Conservation (phyloP, 2,888 invertebrate species). For the Torymus aiolomorphi region DNA sequence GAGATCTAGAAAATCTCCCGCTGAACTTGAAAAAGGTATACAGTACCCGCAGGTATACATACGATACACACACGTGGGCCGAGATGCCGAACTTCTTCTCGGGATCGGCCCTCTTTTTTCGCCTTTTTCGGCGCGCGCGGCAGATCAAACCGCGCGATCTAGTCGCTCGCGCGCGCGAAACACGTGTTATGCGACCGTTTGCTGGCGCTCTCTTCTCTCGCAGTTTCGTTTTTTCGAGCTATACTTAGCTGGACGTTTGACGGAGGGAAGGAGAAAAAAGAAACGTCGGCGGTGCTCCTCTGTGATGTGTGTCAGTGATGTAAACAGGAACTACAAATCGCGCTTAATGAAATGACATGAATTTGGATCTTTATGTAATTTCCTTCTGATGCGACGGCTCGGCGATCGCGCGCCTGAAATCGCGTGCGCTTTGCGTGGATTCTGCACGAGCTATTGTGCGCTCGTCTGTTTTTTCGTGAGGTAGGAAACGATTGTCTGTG, state of each 20-base stretch:
- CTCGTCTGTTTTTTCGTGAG: too few species aligned
- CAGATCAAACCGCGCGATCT: constrained; percentile 53
- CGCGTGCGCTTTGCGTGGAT: too few species aligned
- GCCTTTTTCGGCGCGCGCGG: constrained; percentile 16
- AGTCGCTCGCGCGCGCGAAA: constrained; percentile 41
- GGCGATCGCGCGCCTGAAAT: too few species aligned
- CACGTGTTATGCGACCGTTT: constrained; percentile 52
- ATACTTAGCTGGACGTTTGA: too few species aligned
- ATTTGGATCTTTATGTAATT: constrained; percentile 44
- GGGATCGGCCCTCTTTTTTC: constrained; percentile 36
- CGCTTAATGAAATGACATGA: constrained; percentile 38
- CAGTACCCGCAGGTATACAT: constrained; percentile 21
- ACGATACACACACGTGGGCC: not conserved
- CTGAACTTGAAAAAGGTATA: constrained; percentile 15
- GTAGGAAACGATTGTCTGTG: too few species aligned
- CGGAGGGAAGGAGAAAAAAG: not conserved
- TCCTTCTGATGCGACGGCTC: not conserved
- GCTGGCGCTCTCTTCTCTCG: too few species aligned
- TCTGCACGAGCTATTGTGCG: too few species aligned
- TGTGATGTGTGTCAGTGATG: constrained; percentile 14
- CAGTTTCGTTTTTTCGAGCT: too few species aligned
- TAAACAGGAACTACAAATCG: constrained; percentile 52
- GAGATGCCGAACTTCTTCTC: constrained; percentile 43
- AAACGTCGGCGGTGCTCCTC: constrained; percentile 17
- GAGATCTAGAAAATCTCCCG: constrained; percentile 43